These are phyloP conservation scores for Cryptoleucopteryx plumbea DNA, from an alignment of 2,113 vertebrate species.

Conservation along the genomic window DNA sequence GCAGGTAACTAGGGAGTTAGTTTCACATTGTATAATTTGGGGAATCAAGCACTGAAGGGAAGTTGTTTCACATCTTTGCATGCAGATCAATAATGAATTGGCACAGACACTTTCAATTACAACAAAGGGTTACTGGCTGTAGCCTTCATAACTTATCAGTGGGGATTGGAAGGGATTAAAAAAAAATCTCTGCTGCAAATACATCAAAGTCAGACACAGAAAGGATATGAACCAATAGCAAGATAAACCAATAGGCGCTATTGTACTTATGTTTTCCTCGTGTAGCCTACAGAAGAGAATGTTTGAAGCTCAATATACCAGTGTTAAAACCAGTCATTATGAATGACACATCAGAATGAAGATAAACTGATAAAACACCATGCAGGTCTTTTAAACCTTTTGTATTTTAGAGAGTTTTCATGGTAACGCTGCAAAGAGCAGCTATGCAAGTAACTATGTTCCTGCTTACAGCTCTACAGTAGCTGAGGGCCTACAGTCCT, in stretches of 20 bases:
- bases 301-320: background rate
- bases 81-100: background rate
- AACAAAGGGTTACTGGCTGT: background rate
- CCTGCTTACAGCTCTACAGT: background rate
- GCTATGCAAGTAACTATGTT: background rate
- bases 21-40: background rate
- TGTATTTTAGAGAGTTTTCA: background rate
- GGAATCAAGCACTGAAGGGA: background rate
- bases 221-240: background rate
- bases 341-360: background rate
- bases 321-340: background rate
- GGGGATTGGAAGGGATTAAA: background rate
- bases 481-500: background rate
- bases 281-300: background rate
- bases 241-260: background rate
- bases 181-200: background rate
- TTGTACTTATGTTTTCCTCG: background rate
- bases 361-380: background rate
- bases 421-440: background rate
- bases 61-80: background rate
- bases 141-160: background rate
- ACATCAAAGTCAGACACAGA: background rate
- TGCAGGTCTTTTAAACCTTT: background rate
- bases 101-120: background rate
- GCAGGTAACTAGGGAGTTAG: background rate